Evolutionary conservation across 2,797 vertebrate species (phyloP).

Genomic region (Tokudaia tokunoshimensis): DNA sequence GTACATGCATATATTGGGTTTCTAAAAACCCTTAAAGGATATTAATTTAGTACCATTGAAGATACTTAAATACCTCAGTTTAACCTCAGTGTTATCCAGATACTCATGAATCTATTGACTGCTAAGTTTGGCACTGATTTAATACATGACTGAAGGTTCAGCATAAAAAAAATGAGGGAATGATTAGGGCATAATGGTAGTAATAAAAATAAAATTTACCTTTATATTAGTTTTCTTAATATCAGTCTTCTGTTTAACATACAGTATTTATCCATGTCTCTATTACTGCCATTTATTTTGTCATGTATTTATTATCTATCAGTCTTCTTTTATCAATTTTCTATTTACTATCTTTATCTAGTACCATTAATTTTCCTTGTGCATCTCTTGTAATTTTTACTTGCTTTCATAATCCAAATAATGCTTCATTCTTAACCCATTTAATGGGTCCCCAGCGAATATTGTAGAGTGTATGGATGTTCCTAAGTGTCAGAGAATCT

Average conservation of each 20-base stretch:
- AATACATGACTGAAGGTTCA: not conserved
- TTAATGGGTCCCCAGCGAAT: not conserved
- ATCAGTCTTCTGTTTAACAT: not conserved
- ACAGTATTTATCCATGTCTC: not conserved
- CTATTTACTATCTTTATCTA: not conserved
- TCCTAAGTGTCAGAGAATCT: constrained; percentile 16
- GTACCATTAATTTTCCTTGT: not conserved
- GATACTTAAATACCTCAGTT: not conserved
- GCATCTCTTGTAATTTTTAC: not conserved
- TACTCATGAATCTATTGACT: constrained; percentile 29
- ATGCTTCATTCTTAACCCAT: not conserved
- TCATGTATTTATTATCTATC: not conserved
- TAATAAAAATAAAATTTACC: constrained; percentile 11
- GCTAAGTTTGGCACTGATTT: not conserved
- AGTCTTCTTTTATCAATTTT: not conserved
- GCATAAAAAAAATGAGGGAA: not conserved
- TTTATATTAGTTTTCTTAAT: not conserved
- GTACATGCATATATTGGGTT: not conserved
- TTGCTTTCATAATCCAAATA: constrained; percentile 16
- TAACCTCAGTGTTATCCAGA: not conserved
- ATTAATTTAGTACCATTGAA: constrained; percentile 24
- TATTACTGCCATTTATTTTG: not conserved
- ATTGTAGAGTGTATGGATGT: not conserved
- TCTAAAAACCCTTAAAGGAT: not conserved
- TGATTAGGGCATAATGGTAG: not conserved